Base-by-base conservation (phyloP, 1,140 invertebrate species). In the Manduca sexta region DNA sequence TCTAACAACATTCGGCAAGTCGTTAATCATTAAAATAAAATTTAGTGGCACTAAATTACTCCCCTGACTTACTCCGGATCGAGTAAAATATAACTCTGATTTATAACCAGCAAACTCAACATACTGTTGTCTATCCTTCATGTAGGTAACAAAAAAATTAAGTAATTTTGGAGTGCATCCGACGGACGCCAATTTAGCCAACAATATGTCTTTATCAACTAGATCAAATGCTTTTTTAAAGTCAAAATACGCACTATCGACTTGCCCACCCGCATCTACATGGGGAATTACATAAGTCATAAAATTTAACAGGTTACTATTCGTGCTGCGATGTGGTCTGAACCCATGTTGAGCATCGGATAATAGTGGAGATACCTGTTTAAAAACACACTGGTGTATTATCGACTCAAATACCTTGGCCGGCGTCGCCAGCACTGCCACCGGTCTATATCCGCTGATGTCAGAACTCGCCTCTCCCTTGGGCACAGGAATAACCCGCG, bases 191-290 rank as follows among this genome's bases (percentile, higher is more conserved):
- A 64, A 41, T 33, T 64, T 64, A 4, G 3, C 17, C n/a, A 64
- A 11, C 7, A 64, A 8, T 2, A 52, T 31, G 12, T 59, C 44
- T 11, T 59, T 60, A 37, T 64, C 57, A 3, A 57, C 53, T 3
- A 12, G 26, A 13, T 60, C 58, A 8, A 61, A 64, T 1, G 58
- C 62, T 40, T 61, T 60, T n/a, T 45, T 40, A 35, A 56, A 65
- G 45, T 61, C 55, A 16, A 61, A 53, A 29, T 59, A 62, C 3
- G 45, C 48, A 5, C 31, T 38, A 16, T 56, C 52, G 0, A 56
- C 41, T 16, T 60, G 56, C 10, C 16, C 21, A 5, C 57, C 48
- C 15, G 40, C 40, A 41, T 60, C 52, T 5, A 59, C 33, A n/a
- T 41, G 17, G n/a, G 47, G 12, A n/a, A 33, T 7, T 16, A 51